phyloP scores from a whole-genome alignment of 2,797 vertebrate species.

The Hoplostethus mediterraneus region DNA sequence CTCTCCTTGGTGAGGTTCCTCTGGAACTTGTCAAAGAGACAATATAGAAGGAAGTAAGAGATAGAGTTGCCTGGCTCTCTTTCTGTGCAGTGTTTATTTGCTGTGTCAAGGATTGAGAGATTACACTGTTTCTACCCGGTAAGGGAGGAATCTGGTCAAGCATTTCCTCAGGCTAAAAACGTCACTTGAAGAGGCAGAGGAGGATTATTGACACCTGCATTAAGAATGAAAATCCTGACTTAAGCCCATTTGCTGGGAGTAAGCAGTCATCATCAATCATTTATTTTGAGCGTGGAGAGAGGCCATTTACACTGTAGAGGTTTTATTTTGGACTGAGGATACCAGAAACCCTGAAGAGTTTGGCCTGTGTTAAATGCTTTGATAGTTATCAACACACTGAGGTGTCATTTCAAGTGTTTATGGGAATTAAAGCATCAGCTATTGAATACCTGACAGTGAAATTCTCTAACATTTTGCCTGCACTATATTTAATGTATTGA shows the following conservation, averaged over 20 bases:
- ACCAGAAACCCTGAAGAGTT: constrained; percentile 26
- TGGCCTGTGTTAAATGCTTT: constrained; percentile 16
- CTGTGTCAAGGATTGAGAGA: constrained; percentile 90
- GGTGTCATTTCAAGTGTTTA: background rate
- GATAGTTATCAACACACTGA: constrained; percentile 1
- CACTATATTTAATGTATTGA: background rate
- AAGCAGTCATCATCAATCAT: constrained; percentile 81
- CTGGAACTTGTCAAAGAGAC: constrained; percentile 83
- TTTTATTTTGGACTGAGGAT: constrained; percentile 57
- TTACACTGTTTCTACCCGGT: constrained; percentile 84
- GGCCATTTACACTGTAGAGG: constrained; percentile 50
- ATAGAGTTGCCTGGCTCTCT: constrained; percentile 85
- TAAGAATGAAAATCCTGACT: constrained; percentile 79
- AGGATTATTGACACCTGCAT: constrained; percentile 84
- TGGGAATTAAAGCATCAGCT: background rate
- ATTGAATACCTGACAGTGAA: background rate
- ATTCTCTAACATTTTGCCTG: background rate
- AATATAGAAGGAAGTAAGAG: constrained; percentile 87
- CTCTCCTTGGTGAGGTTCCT: constrained; percentile 62
- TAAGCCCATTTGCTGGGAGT: constrained; percentile 73
- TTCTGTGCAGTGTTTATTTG: constrained; percentile 87
- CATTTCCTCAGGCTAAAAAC: constrained; percentile 84
- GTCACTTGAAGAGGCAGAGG: constrained; percentile 76
- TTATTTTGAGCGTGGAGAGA: constrained; percentile 63
- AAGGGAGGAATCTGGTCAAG: constrained; percentile 84